phyloP scores from a whole-genome alignment of 1,140 invertebrate genomes.

The Cyclargus thomasi region DNA sequence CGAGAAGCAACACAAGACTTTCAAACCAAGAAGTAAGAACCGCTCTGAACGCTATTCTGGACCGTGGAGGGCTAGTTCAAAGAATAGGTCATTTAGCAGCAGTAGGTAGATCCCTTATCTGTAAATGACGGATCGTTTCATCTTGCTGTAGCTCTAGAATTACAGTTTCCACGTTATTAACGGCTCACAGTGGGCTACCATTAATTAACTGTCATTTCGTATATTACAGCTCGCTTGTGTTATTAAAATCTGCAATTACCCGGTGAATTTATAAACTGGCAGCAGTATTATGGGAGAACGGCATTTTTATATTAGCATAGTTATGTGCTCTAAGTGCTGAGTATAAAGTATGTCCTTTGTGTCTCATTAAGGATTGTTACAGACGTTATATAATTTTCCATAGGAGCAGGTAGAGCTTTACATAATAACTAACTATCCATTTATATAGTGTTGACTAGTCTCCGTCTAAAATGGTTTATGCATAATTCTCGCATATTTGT shows the following conservation, averaged over 20 bases:
- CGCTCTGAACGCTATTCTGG: not conserved
- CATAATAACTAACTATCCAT: not conserved
- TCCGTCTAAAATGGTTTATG: not conserved
- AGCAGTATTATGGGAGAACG: not conserved
- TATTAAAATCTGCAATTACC: not conserved
- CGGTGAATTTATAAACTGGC: not conserved
- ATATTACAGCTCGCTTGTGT: not conserved
- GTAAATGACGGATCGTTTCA: too few relatives aligned
- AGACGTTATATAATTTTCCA: not conserved
- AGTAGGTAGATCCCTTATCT: too few relatives aligned
- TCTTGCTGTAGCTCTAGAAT: too few relatives aligned
- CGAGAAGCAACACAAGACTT: too few relatives aligned
- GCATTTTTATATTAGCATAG: conserved; percentile 20
- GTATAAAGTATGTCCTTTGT: not conserved
- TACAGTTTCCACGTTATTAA: too few relatives aligned
- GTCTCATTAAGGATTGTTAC: not conserved
- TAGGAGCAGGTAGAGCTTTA: not conserved
- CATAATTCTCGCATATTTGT: not conserved
- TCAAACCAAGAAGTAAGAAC: not conserved
- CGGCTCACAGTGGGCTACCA: too few relatives aligned
- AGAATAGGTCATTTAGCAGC: too few relatives aligned
- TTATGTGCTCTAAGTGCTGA: conserved; percentile 15
- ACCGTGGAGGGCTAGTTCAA: too few relatives aligned
- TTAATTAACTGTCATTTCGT: not conserved
- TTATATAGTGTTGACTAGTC: not conserved